These are phyloP conservation scores for Drosophila longiperda DNA, from an alignment of 2,888 invertebrate species.

Conservation along the genomic window DNA sequence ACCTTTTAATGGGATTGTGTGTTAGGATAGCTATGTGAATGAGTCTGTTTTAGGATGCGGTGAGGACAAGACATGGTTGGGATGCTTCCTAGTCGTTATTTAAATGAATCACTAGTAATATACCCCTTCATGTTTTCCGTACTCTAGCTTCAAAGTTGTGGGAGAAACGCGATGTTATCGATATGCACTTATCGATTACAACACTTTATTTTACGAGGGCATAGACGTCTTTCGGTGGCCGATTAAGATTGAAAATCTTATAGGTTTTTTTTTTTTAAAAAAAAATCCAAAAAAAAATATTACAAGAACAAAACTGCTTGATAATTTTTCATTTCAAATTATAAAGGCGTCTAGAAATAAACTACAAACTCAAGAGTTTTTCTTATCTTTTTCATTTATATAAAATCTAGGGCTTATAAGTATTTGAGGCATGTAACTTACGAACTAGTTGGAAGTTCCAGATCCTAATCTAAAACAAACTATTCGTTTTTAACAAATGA, in stretches of 20 bases:
- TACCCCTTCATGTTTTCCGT: neutral
- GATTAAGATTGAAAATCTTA: neutral
- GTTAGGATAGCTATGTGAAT: neutral
- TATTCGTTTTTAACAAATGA: neutral
- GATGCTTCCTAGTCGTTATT: neutral
- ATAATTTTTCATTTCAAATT: neutral
- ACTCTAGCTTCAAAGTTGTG: neutral
- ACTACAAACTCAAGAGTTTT: neutral
- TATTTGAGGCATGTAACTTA: neutral
- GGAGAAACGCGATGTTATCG: neutral
- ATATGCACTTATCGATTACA: neutral
- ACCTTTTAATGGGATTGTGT: no score
- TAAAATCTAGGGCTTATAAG: no score
- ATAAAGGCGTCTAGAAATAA: neutral
- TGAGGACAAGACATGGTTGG: neutral
- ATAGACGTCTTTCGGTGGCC: neutral
- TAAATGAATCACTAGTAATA: neutral
- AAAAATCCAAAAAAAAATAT: neutral
- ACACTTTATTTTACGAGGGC: neutral
- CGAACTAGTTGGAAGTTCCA: neutral
- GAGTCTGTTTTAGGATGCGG: neutral
- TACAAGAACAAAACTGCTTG: neutral
- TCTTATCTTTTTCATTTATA: neutral
- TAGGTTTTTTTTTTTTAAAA: no score
- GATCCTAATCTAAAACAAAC: neutral